phyloP scores from a whole-genome alignment of 2,797 vertebrate species.

The Sphaeramia orbicularis region DNA sequence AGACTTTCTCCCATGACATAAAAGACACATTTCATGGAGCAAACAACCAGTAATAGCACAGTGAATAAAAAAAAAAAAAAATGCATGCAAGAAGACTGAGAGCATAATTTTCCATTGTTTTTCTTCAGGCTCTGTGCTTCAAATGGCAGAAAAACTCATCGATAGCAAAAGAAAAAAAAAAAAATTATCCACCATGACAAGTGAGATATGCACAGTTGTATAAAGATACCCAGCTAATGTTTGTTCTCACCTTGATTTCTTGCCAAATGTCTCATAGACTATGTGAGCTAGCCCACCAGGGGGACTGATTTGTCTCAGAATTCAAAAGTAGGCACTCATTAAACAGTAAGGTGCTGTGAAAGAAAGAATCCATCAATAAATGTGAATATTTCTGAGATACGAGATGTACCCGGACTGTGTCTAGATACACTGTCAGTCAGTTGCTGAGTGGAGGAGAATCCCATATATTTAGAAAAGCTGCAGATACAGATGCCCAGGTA shows the following conservation, averaged over 20 bases:
- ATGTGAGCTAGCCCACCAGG: slow-evolving; percentile 34
- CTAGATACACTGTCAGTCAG: too few species aligned
- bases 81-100: slow-evolving; percentile 1
- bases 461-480: slow-evolving; percentile 1
- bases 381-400: slow-evolving; percentile 6
- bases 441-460: background rate
- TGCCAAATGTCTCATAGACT: slow-evolving; percentile 44
- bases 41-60: slow-evolving; percentile 21
- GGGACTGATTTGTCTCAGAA: slow-evolving; percentile 22
- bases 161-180: too few species aligned
- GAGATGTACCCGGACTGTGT: slow-evolving; percentile 4
- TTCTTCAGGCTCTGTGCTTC: background rate
- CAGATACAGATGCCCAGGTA: too few species aligned
- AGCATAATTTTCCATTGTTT: slow-evolving; percentile 10
- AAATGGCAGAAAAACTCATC: background rate
- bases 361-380: slow-evolving; percentile 19
- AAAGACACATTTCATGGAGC: slow-evolving; percentile 29
- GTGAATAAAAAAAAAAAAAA: background rate
- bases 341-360: slow-evolving; percentile 32
- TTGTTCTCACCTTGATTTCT: slow-evolving; percentile 47
- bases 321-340: slow-evolving; percentile 26
- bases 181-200: slow-evolving; percentile 13
- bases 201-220: slow-evolving; percentile 14
- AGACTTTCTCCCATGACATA: background rate
- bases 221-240: slow-evolving; percentile 10